Evolutionary conservation across 2,888 invertebrate species (phyloP).

Genomic region (Cordilura impudica): DNA sequence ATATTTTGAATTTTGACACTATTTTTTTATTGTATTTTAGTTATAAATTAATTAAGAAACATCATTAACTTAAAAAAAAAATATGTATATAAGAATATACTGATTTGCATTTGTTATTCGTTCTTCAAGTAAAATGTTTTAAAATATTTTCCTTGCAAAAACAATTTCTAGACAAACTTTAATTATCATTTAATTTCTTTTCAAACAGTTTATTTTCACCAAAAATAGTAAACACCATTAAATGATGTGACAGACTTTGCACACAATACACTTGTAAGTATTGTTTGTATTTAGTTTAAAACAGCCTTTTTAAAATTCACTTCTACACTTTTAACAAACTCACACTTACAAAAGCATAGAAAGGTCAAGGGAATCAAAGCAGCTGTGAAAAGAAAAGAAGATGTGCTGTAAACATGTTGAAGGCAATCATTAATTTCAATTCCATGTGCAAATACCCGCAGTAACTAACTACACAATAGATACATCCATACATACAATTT

Average conservation of each 20-base stretch:
- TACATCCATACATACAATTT: not conserved
- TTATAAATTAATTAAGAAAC: no score
- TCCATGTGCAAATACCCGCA: conserved; percentile 59
- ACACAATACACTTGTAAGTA: conserved; percentile 45
- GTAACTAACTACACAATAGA: conserved; percentile 6
- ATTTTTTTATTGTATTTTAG: no score
- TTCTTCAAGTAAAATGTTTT: no score
- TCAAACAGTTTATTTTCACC: conserved; percentile 35
- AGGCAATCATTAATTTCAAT: conserved; percentile 72
- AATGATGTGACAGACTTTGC: conserved; percentile 49
- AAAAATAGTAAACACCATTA: conserved; percentile 6
- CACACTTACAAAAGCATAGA: not conserved
- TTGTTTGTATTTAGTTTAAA: conserved; percentile 35
- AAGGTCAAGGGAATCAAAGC: not conserved
- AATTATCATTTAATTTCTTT: conserved; percentile 9
- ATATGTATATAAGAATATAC: no score
- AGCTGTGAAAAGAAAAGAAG: conserved; percentile 63
- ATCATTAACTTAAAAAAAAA: no score
- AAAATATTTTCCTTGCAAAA: no score
- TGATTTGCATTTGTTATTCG: no score
- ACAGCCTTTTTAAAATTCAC: conserved; percentile 61
- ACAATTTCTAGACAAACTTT: no score
- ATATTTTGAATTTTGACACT: no score
- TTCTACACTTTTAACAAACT: not conserved
- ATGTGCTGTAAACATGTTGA: conserved; percentile 49